Evolutionary conservation across 2,888 invertebrate species (phyloP), one percentile per base, ranked within the genome.

Genomic region (Amphipoea lucens): DNA sequence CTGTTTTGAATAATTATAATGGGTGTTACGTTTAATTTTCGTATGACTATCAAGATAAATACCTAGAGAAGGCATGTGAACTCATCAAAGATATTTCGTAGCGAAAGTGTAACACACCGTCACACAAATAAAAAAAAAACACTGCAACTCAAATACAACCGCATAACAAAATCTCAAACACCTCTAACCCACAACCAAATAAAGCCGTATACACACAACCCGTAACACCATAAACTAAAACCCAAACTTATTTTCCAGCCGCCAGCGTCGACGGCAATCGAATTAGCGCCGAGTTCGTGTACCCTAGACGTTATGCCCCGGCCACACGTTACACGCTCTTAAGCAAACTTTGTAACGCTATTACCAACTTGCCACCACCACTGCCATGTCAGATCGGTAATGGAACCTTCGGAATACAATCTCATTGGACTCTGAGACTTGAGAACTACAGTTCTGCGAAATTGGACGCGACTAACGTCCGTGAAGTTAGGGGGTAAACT

Each of bases 241-340:
- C 81, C 73, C 81, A 76, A 87, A 87, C 77, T 87, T 86, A 90
- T 91, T 91, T 91, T 91, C 90, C 83, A 88, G 80, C 83, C 80
- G 78, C 76, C 81, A 86, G 88, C 89, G 81, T 85, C 80, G 85
- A 81, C 81, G 57, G 82, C 87, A 92, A 92, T 89, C 85, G 87
- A 90, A 91, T 93, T 92, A 92, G 88, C 82, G 66, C 70, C 74
- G 85, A 83, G 88, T 88, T 88, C 88, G 88, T 88, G 88, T 91
- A 87, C 85, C 87, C 88, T 90, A 92, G 93, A 91, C 91, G 90
- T 90, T 91, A 90, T 85, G 82, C 88, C 91, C 89, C 90, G 89
- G 90, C 92, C 92, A 90, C 92, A 92, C 92, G 92, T 94, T 93
- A 92, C 91, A 91, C 90, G 94, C 92, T 94, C 93, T 93, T 94